These are phyloP conservation scores for Reticulitermes speratus DNA, from an alignment of 1,140 invertebrate species.

Conservation along the genomic window DNA sequence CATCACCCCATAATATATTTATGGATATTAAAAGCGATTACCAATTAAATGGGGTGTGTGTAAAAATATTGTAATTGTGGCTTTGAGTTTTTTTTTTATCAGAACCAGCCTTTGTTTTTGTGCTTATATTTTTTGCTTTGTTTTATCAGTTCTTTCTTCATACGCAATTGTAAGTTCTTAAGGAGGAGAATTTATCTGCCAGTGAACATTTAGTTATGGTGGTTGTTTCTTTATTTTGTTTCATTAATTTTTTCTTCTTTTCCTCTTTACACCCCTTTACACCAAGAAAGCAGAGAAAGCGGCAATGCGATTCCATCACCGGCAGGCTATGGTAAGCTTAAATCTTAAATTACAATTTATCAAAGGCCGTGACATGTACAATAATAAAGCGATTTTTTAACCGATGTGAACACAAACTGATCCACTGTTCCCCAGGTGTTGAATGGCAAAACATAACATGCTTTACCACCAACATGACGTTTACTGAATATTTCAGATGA, in stretches of 20 bases:
- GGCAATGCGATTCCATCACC: background rate
- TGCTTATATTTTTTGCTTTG: too few relatives aligned
- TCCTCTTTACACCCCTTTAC: slow-evolving; percentile 3
- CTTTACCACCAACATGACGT: too few relatives aligned
- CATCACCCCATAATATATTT: too few relatives aligned
- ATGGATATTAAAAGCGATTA: too few relatives aligned
- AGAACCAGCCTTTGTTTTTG: too few relatives aligned
- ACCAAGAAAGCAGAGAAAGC: slow-evolving; percentile 6
- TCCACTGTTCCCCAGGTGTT: background rate
- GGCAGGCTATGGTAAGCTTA: slow-evolving; percentile 11
- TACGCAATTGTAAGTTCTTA: too few relatives aligned
- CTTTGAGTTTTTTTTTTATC: too few relatives aligned
- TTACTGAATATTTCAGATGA: too few relatives aligned
- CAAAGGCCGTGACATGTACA: background rate
- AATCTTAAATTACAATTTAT: background rate
- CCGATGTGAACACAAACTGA: background rate
- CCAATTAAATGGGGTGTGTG: too few relatives aligned
- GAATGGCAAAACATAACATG: background rate
- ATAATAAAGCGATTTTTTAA: background rate
- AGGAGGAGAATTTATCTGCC: background rate
- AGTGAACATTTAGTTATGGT: background rate
- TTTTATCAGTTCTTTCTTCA: too few relatives aligned
- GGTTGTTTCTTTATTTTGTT: background rate
- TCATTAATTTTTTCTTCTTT: slow-evolving; percentile 15
- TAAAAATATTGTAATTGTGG: too few relatives aligned